A percentile compares a stretch with the other conserved stretches of the same genome.
phyloP scores from a whole-genome alignment of 1,140 invertebrate species.

The Lucilia cuprina region DNA sequence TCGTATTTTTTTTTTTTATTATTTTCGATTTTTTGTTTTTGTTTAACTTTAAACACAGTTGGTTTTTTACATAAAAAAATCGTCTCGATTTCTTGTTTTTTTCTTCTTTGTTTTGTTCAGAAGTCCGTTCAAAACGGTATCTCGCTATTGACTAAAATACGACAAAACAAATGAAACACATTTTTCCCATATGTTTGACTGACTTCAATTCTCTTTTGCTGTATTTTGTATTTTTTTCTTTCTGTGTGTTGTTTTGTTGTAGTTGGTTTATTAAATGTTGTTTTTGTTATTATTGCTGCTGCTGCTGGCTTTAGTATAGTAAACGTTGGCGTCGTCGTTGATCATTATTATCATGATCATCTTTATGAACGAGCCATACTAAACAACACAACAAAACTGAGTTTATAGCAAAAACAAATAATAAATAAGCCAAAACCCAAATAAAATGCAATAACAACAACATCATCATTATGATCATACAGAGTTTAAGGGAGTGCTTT shows the following conservation, averaged over 20 bases:
- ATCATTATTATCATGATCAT: conserved; percentile 12
- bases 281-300: not conserved
- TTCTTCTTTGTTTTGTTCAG: conserved; percentile 32
- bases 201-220: conserved; percentile 6
- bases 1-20: not conserved
- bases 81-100: conserved; percentile 28
- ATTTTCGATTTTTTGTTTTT: conserved; percentile 27
- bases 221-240: not conserved
- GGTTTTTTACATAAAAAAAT: conserved; percentile 11
- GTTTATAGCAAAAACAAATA: not conserved
- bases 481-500: not conserved
- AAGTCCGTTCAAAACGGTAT: conserved; percentile 40
- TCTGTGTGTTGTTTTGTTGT: not conserved
- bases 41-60: conserved; percentile 19
- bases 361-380: not conserved
- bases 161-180: conserved; percentile 36
- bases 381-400: not conserved
- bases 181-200: conserved; percentile 37
- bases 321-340: not conserved
- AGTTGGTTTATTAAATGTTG: not conserved
- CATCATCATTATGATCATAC: not conserved
- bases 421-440: not conserved
- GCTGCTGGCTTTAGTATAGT: not conserved
- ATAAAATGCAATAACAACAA: not conserved
- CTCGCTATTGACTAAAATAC: conserved; percentile 41